These are phyloP conservation scores for Diorhabda sublineata DNA, from an alignment of 1,140 invertebrate genomes.

Conservation along the genomic window DNA sequence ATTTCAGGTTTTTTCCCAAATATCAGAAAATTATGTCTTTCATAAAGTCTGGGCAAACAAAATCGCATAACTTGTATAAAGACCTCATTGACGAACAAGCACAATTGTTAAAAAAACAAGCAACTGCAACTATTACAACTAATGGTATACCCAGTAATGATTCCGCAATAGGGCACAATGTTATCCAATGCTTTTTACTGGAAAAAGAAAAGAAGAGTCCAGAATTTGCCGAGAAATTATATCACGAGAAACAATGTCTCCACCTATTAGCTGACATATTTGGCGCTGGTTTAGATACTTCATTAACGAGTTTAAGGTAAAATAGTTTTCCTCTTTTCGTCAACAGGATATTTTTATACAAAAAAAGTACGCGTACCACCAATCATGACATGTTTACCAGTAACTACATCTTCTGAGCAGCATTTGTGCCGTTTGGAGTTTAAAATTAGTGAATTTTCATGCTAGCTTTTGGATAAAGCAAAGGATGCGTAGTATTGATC, in stretches of 20 bases:
- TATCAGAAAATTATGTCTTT: constrained; percentile 55
- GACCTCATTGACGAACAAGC: constrained; percentile 59
- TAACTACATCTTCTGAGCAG: too few relatives aligned
- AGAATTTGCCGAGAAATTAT: constrained; percentile 50
- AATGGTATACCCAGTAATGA: constrained; percentile 20
- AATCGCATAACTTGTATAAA: constrained; percentile 69
- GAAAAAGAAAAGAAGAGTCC: constrained; percentile 55
- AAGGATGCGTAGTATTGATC: too few relatives aligned
- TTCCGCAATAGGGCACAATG: constrained; percentile 48
- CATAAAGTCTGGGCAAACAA: constrained; percentile 62
- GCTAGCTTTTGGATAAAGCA: too few relatives aligned
- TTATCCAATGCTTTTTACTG: constrained; percentile 67
- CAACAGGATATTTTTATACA: too few relatives aligned
- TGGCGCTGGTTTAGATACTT: constrained; percentile 88
- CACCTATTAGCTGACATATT: constrained; percentile 82
- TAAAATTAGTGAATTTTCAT: too few relatives aligned
- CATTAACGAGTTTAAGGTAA: constrained; percentile 66
- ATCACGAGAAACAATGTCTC: constrained; percentile 62
- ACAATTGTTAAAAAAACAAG: constrained; percentile 34
- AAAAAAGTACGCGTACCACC: too few relatives aligned
- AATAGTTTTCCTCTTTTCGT: neutral
- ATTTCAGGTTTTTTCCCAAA: constrained; percentile 54
- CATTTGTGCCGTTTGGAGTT: too few relatives aligned
- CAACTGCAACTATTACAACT: constrained; percentile 6
- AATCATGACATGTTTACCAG: too few relatives aligned